phyloP scores from a whole-genome alignment of 2,888 invertebrate species.

The Acronicta aceris region DNA sequence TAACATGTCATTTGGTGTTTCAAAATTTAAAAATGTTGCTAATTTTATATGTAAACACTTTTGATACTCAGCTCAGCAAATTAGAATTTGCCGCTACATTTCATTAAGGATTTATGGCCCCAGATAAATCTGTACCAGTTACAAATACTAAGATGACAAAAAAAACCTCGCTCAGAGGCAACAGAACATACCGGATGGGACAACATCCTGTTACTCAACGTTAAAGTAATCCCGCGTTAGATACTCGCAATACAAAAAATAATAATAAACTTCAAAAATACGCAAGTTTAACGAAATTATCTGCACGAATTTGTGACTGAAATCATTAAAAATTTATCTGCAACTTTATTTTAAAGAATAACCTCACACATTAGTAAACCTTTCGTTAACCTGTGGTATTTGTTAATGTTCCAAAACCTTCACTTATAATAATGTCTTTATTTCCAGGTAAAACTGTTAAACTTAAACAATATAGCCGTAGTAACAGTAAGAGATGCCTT shows the following conservation, averaged over 20 bases:
- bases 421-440: constrained; percentile 36
- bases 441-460: constrained; percentile 83
- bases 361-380: constrained; percentile 26
- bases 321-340: constrained; percentile 7
- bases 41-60: constrained; percentile 8
- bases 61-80: constrained; percentile 8
- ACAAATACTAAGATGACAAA: constrained; percentile 27
- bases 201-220: constrained; percentile 46
- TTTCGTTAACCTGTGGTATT: constrained; percentile 52
- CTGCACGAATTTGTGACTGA: neutral
- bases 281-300: constrained; percentile 3
- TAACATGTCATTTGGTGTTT: constrained; percentile 6
- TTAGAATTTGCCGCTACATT: constrained; percentile 15
- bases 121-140: constrained; percentile 29
- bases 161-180: constrained; percentile 37
- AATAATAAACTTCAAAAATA: constrained; percentile 23
- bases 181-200: constrained; percentile 48
- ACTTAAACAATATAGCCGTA: constrained; percentile 78
- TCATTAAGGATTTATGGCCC: constrained; percentile 32
- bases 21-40: constrained; percentile 1
- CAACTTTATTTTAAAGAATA: constrained; percentile 23
- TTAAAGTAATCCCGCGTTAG: constrained; percentile 21
- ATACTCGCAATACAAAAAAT: constrained; percentile 5
- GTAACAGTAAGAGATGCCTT: constrained; percentile 78
- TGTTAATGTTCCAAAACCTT: constrained; percentile 25